Evolutionary conservation across 2,888 invertebrate genomes (phyloP), one percentile per base, ranked within the genome.

Genomic region (Nipponacmea schrenckii): DNA sequence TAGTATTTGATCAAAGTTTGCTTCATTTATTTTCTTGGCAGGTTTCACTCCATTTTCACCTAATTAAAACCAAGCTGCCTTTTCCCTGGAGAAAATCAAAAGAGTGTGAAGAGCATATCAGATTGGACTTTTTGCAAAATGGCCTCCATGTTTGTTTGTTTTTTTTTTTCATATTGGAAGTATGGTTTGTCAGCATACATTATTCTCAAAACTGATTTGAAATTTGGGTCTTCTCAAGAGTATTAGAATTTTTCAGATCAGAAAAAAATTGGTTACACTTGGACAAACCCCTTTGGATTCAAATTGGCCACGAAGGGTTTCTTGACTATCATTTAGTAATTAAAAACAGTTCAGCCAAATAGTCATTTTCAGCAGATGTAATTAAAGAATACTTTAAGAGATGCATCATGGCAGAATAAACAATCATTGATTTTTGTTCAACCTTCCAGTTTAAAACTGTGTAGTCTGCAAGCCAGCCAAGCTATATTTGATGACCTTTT

Each of bases 41-140:
- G 24, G 24, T 56, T 56, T 56, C 56, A 24, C 24, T 10, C 24
- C 56, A 56, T 56, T 39, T 56, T 24, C 56, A 24, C 20, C 56
- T 56, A 56, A 56, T 56, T 56, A 56, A 56, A 56, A 56, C 20
- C 20, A 56, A 56, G 56, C 24, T 24, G 10, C 24, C 20, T 12
- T 24, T 56, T 56, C 56, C 56, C 56, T 56, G 56, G 56, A 56
- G 56, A 56, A 56, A 24, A 24, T 56, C 56, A 24, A 24, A 39
- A 20, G 20, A 56, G 56, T 56, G 56, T 56, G 56, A 56, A 56
- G 56, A 56, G 56, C 56, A 56, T 56, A 56, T 56, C 56, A 56
- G 56, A 24, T 56, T 56, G 56, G 20, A 4, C n/a, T 56, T 56
- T 56, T 12, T 10, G 20, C 10, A 24, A 56, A 56, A 24, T 56